phyloP scores from a whole-genome alignment of 1,140 invertebrate species.

The Drosophila tropicalis region DNA sequence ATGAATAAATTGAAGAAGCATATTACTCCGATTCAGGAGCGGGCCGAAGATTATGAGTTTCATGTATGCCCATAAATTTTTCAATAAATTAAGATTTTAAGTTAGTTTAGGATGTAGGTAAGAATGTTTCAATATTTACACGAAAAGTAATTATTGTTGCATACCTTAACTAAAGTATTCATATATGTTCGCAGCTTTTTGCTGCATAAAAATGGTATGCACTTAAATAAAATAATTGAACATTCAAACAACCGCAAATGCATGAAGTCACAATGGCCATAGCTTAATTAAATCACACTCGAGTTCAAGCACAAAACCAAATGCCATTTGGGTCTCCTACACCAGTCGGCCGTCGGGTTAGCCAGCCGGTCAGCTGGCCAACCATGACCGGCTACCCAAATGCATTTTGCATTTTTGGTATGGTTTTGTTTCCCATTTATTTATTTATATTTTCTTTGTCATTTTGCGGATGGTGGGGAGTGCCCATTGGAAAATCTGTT shows the following conservation, averaged over 20 bases:
- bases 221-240: constrained; percentile 42
- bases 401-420: constrained; percentile 2
- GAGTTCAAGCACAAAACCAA: constrained; percentile 55
- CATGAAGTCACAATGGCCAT: constrained; percentile 30
- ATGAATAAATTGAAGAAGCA: too few relatives aligned
- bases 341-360: constrained; percentile 14
- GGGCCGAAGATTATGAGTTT: too few relatives aligned
- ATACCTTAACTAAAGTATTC: neutral
- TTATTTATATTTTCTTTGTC: constrained; percentile 10
- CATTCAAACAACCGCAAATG: constrained; percentile 18
- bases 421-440: neutral
- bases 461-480: neutral
- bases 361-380: neutral
- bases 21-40: too few relatives aligned
- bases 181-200: neutral
- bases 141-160: neutral
- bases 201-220: constrained; percentile 21
- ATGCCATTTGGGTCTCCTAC: constrained; percentile 45
- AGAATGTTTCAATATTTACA: too few relatives aligned
- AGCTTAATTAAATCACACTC: constrained; percentile 69
- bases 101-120: too few relatives aligned
- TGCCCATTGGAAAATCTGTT: constrained; percentile 45
- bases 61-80: too few relatives aligned
- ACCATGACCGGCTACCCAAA: neutral
- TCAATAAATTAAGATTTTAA: too few relatives aligned